These are phyloP conservation scores for Lottia gigantea DNA, from an alignment of 2,888 invertebrate genomes.

Conservation along the genomic window DNA sequence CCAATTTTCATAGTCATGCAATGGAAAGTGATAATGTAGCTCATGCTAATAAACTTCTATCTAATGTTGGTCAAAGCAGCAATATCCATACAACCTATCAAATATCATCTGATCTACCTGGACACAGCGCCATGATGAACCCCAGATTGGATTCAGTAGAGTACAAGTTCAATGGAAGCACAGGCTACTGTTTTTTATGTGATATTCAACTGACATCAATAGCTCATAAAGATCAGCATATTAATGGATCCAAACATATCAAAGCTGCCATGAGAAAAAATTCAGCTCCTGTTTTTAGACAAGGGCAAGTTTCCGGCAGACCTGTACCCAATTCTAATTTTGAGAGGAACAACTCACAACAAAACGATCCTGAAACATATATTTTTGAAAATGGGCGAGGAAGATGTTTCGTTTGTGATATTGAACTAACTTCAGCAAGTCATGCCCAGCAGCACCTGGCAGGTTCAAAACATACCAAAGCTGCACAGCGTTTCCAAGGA, in stretches of 20 bases:
- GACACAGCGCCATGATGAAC: too few species aligned
- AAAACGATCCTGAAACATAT: constrained; percentile 17
- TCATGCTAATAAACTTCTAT: too few species aligned
- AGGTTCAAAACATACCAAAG: constrained; percentile 33
- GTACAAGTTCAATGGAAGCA: constrained; percentile 23
- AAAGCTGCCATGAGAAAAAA: constrained; percentile 25
- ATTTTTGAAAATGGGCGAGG: constrained; percentile 33
- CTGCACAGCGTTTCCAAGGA: constrained; percentile 18
- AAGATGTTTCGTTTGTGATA: constrained; percentile 33
- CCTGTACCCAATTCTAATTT: not conserved
- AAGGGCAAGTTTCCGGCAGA: not conserved
- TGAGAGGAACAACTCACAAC: not conserved
- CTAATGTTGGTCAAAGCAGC: too few species aligned
- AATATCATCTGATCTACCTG: too few species aligned
- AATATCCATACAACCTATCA: too few species aligned
- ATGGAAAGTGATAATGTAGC: too few species aligned
- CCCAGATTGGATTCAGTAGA: constrained; percentile 3
- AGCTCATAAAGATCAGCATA: constrained; percentile 30
- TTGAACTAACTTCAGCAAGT: constrained; percentile 33
- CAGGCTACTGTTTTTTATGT: constrained; percentile 34
- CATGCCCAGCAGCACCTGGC: constrained; percentile 35
- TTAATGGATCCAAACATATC: constrained; percentile 34
- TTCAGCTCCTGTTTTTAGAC: not conserved
- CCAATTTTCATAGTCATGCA: too few species aligned
- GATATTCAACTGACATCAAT: constrained; percentile 30